Conservation (phyloP, 2,113 vertebrate species). For the Fulica atra region DNA sequence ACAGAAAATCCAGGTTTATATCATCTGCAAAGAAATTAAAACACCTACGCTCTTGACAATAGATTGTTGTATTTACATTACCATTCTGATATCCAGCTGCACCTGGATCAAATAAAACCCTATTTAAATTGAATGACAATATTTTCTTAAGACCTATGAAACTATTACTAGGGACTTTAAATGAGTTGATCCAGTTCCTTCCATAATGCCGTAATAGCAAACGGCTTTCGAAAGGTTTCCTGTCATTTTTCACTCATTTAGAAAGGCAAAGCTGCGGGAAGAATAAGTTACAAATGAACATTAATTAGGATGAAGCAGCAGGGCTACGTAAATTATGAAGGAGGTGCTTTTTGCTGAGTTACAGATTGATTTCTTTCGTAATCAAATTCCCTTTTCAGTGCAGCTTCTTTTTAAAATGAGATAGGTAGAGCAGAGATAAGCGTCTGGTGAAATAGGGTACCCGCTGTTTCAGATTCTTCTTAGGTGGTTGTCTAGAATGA, state of each 20-base stretch:
- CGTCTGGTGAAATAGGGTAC: neutral
- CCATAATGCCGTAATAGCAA: neutral
- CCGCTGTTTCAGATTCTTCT: neutral
- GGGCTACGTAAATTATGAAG: constrained; percentile 38
- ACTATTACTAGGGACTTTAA: neutral
- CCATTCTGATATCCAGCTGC: constrained; percentile 18
- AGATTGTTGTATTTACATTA: constrained; percentile 39
- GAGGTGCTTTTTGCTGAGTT: constrained; percentile 14
- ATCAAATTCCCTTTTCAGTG: constrained; percentile 1
- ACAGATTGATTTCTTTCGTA: constrained; percentile 1
- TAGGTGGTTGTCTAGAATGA: neutral
- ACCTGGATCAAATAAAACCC: constrained; percentile 50
- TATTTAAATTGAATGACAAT: constrained; percentile 24
- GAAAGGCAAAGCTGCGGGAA: constrained; percentile 13
- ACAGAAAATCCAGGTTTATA: constrained; percentile 11
- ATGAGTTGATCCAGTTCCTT: neutral
- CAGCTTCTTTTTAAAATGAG: constrained; percentile 17
- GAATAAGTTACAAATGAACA: constrained; percentile 9
- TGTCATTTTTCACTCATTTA: constrained; percentile 18
- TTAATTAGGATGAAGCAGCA: constrained; percentile 47
- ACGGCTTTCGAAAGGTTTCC: neutral
- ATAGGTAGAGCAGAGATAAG: neutral
- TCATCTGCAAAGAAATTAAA: constrained; percentile 51
- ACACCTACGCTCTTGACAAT: neutral
- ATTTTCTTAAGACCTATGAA: constrained; percentile 40